Evolutionary conservation across 2,888 invertebrate species (phyloP), one percentile per base, ranked within the genome.

Genomic region (Brenthis daphne): DNA sequence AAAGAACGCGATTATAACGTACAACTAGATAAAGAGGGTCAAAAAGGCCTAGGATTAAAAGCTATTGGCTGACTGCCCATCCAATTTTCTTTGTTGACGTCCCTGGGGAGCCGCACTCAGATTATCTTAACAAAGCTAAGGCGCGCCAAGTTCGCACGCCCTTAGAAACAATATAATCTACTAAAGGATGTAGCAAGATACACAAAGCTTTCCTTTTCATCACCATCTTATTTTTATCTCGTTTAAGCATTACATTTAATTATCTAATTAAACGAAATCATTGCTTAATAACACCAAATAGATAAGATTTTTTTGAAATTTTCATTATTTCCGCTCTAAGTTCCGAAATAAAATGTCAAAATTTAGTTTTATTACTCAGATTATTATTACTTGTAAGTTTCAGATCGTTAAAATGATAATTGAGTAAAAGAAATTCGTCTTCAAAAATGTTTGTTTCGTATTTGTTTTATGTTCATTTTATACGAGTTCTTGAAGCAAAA

Each of bases 11-110:
- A 90, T 88, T 86, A 90, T 87, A 86, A 84, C 82, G 77, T 81
- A 84, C 85, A 84, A 82, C 81, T 75, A 86, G 89, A 89, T 89
- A 90, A 88, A 82, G 80, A 84, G 84, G 88, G 87, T 87, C 87
- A 88, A 90, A 90, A 89, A 88, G 87, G 88, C 85, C 77, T 79
- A 82, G 85, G 86, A 91, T 90, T 92, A 90, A 90, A 89, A 88
- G 89, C 86, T 85, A 92, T 90, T 91, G 91, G 90, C 90, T 84
- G 86, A 83, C 89, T 91, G 91, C 92, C 91, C 90, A 92, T 92
- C 91, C 91, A 90, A 92, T 92, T 89, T 92, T 88, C 91, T 92
- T 91, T 92, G 91, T 90, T 90, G 89, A 90, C 85, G 89, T 89
- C 90, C 85, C 89, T 55, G 65, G 89, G 87, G 90, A 85, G 80